Base-by-base conservation (phyloP, 2,797 vertebrate genomes). In the Poecilia velifera region DNA sequence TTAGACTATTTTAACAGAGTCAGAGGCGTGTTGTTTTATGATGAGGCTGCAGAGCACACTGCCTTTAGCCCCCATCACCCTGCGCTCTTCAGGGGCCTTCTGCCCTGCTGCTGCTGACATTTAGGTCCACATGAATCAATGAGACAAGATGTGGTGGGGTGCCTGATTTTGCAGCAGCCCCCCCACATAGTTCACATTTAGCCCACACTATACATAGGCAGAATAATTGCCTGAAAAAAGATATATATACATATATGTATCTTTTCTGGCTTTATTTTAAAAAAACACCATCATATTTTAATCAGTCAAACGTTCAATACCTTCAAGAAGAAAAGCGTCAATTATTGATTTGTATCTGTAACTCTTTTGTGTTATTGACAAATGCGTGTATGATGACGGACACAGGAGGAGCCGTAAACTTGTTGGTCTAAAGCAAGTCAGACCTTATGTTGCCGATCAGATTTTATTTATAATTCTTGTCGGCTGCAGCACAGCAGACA, bases 91-190 rank as follows among this genome's bases (percentile, higher is more conserved):
- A 79, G 87, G 87, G 90, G 91, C 90, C 93, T 84, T 80, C 91
- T 82, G 89, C 82, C 87, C 79, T 88, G 85, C 91, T 94, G 92
- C 92, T 92, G 92, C 88, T 94, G 92, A 95, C 93, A 96, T 93
- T 95, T 94, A 93, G 90, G 89, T 87, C 83, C 90, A 90, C 83
- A 82, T 95, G 92, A 95, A 94, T 96, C 94, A 94, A 94, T 96
- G 94, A 92, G 89, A 91, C 91, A 88, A 83, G 89, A 89, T 78
- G 81, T 36, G 36, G 85, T 90, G 85, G 86, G 87, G 86, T 79
- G 82, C 64, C 82, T 90, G 84, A 82, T 88, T 88, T 89, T 79
- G 79, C 81, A 84, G 82, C 82, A 36, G 75, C 81, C 59, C 80
- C 59, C 78, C 77, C 71, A 76, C 76, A 68, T 55, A 16, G 84